A percentile compares a stretch with the other conserved stretches of the same genome.
Evolutionary conservation across 2,113 vertebrate species (phyloP).

Genomic region (Bubo scandiacus): DNA sequence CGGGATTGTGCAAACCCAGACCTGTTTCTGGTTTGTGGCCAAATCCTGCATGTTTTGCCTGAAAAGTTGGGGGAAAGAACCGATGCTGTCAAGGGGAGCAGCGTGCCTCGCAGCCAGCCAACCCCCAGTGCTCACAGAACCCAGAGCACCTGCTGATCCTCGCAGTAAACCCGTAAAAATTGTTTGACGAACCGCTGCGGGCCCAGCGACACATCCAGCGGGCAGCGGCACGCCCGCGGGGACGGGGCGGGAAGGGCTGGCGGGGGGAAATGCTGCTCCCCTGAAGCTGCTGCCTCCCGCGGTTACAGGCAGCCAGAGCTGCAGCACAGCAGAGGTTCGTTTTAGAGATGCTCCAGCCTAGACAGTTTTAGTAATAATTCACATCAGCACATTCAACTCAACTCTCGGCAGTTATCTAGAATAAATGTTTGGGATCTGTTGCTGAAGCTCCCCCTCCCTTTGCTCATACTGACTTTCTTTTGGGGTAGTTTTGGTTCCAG

Average conservation of each 20-base stretch:
- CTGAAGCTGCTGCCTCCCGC: no score
- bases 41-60: rapidly evolving
- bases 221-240: no score
- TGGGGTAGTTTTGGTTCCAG: background rate
- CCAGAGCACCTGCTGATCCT: background rate
- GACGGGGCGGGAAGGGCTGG: no score
- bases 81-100: background rate
- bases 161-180: background rate
- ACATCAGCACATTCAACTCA: no score
- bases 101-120: background rate
- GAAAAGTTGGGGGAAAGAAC: background rate
- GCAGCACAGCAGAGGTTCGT: rapidly evolving
- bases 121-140: no score
- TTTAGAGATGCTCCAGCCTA: background rate
- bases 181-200: background rate
- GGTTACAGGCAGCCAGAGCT: background rate
- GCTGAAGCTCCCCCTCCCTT: background rate
- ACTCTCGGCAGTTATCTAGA: background rate
- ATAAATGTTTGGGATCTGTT: no score
- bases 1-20: background rate
- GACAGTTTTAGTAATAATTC: no score
- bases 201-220: no score
- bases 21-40: background rate
- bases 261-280: no score
- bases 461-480: background rate